A percentile compares a stretch with the other conserved stretches of the same genome.
These are phyloP conservation scores for Todiramphus saurophagus DNA, from an alignment of 2,113 vertebrate genomes.

Conservation along the genomic window DNA sequence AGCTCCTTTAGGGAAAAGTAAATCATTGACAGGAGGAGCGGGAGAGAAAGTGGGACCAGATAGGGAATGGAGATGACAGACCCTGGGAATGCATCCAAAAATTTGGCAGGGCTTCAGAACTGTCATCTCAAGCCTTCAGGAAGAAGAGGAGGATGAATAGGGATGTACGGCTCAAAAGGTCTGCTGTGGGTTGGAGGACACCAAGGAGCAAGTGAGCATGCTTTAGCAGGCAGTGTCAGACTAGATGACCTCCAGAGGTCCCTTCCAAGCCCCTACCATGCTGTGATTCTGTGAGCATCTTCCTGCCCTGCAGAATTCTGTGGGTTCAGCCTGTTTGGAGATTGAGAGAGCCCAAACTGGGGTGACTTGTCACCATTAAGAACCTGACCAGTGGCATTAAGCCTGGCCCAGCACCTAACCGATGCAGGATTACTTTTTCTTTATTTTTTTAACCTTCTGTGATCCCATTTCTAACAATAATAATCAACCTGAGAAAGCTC, in stretches of 20 bases:
- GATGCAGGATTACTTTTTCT: conserved; percentile 22
- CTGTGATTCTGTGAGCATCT: not conserved
- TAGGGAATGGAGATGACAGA: not conserved
- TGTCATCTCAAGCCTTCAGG: not conserved
- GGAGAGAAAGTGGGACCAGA: not conserved
- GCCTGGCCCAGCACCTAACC: not conserved
- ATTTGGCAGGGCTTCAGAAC: not conserved
- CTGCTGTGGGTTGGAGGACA: not conserved
- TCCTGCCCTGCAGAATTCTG: not conserved
- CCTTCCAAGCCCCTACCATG: not conserved
- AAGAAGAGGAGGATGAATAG: not conserved
- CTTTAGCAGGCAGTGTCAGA: not conserved
- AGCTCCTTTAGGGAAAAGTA: not conserved
- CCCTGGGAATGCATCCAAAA: not conserved
- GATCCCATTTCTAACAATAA: not conserved
- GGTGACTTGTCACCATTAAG: not conserved
- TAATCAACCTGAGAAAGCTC: not conserved
- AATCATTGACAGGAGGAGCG: not conserved
- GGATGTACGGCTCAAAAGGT: not conserved
- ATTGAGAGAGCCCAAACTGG: rapidly evolving
- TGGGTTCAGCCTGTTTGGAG: not conserved
- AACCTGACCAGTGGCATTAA: not conserved
- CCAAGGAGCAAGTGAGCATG: not conserved
- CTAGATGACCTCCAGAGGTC: not conserved
- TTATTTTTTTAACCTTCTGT: not conserved